Evolutionary conservation across 2,797 vertebrate genomes (phyloP).

Genomic region (Chelonia mydas): DNA sequence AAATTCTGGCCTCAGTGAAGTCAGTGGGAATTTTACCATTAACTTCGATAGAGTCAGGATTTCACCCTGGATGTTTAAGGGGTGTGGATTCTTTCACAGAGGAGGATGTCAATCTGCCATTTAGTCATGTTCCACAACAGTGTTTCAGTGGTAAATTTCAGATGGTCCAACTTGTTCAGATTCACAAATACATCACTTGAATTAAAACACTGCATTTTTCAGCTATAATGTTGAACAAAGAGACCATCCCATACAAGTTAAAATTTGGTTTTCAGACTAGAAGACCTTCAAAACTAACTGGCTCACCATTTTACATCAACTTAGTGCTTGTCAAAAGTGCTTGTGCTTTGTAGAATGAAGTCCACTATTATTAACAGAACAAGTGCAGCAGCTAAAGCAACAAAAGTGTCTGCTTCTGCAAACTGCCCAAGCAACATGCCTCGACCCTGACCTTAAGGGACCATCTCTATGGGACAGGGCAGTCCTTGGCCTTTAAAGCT

Average conservation of each 20-base stretch:
- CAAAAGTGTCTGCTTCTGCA: fast-evolving
- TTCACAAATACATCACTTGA: background rate
- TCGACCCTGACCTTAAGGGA: background rate
- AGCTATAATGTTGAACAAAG: background rate
- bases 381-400: background rate
- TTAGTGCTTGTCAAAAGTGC: background rate
- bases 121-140: background rate
- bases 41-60: background rate
- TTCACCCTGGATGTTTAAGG: background rate
- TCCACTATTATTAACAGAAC: background rate
- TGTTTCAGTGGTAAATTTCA: background rate
- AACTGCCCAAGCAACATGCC: fast-evolving
- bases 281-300: background rate
- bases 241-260: background rate
- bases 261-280: background rate
- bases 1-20: background rate
- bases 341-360: background rate
- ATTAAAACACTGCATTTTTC: background rate
- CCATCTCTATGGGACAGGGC: background rate
- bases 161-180: background rate
- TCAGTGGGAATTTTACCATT: background rate
- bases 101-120: background rate
- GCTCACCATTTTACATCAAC: background rate
- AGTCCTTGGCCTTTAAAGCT: fast-evolving
- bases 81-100: background rate